Evolutionary conservation across 2,113 vertebrate species (phyloP).

Genomic region (Myotis davidii): DNA sequence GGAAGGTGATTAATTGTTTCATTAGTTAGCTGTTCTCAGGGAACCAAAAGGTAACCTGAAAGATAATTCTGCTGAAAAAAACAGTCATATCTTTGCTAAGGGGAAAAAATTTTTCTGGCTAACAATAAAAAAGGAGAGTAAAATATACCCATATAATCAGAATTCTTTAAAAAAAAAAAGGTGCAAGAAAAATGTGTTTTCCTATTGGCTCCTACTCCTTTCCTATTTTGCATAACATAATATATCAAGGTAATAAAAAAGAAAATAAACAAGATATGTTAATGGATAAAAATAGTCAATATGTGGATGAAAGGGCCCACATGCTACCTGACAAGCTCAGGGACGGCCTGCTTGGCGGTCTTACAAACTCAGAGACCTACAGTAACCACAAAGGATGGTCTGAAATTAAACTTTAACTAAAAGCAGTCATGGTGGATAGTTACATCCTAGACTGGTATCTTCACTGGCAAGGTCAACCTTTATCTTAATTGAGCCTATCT

Average conservation of each 20-base stretch:
- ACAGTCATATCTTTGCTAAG: not conserved
- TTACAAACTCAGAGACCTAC: too few relatives aligned
- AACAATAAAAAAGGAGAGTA: not conserved
- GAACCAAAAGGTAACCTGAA: conserved; percentile 61
- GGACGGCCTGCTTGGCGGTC: too few relatives aligned
- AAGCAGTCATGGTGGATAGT: too few relatives aligned
- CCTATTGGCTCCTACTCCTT: not conserved
- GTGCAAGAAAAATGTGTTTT: not conserved
- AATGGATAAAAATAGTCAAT: not conserved
- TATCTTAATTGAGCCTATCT: too few relatives aligned
- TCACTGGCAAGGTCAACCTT: too few relatives aligned
- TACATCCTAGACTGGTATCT: too few relatives aligned
- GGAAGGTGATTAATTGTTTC: conserved; percentile 76
- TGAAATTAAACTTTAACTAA: too few relatives aligned
- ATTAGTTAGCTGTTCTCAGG: conserved; percentile 69
- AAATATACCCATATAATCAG: not conserved
- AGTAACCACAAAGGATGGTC: too few relatives aligned
- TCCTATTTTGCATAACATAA: not conserved
- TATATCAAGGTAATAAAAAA: not conserved
- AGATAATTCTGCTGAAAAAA: not conserved
- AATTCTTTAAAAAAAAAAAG: not conserved
- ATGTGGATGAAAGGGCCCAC: too few relatives aligned
- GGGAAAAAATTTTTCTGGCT: not conserved
- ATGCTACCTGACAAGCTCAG: too few relatives aligned
- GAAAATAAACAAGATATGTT: conserved; percentile 28